These are phyloP conservation scores for Melanotaenia pygmaea DNA, from an alignment of 2,797 vertebrate species.

Conservation along the genomic window DNA sequence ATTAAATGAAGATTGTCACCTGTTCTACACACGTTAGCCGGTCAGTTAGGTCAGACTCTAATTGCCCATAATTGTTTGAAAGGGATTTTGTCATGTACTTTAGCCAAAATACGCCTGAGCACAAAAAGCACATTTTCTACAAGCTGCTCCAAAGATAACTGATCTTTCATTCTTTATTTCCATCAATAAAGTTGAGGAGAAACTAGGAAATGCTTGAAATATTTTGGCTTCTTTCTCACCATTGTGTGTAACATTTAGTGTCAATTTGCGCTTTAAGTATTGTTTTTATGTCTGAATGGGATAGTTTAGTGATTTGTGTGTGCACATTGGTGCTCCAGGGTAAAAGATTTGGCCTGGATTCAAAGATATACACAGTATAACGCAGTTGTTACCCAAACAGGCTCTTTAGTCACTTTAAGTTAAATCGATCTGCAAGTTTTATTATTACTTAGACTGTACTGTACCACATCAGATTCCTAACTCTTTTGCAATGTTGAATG, in stretches of 20 bases:
- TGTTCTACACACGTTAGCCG: background rate
- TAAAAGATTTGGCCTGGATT: conserved; percentile 42
- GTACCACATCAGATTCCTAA: background rate
- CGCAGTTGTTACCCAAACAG: background rate
- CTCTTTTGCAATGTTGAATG: background rate
- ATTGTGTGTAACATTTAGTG: background rate
- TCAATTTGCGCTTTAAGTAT: background rate
- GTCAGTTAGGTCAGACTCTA: conserved; percentile 35
- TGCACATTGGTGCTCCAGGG: conserved; percentile 2
- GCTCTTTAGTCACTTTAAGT: conserved; percentile 4
- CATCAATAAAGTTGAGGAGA: background rate
- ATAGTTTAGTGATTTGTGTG: conserved; percentile 19
- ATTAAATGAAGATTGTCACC: conserved; percentile 33
- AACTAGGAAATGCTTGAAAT: background rate
- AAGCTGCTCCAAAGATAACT: background rate
- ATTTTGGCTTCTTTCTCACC: background rate
- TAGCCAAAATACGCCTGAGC: conserved; percentile 1
- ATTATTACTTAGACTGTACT: background rate
- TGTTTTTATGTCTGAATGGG: background rate
- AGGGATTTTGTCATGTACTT: conserved; percentile 23
- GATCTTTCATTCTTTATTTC: background rate
- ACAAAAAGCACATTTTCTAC: background rate
- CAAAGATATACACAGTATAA: conserved; percentile 23
- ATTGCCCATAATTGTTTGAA: conserved; percentile 13
- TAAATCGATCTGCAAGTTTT: background rate